A percentile compares a stretch with the other conserved stretches of the same genome.
These are phyloP conservation scores for Tursiops truncatus DNA, from an alignment of 2,113 vertebrate genomes.

Conservation along the genomic window DNA sequence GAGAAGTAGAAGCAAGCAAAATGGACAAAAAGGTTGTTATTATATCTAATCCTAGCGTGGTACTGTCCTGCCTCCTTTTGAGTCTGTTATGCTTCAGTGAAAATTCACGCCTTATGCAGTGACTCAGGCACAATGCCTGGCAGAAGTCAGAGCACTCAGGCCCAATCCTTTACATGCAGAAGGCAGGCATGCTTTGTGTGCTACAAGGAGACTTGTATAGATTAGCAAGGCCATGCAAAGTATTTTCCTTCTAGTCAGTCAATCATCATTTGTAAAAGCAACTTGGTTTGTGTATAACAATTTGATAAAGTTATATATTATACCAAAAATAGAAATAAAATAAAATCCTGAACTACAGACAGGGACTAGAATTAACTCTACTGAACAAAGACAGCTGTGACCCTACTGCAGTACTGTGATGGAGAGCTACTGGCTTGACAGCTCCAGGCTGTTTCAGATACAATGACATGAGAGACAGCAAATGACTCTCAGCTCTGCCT, in stretches of 20 bases:
- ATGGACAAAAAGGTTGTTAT: neutral
- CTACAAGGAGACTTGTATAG: neutral
- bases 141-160: neutral
- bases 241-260: neutral
- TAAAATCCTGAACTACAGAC: constrained; percentile 57
- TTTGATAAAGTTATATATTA: constrained; percentile 80
- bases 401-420: constrained; percentile 40
- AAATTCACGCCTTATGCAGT: neutral
- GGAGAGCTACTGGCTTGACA: constrained; percentile 73
- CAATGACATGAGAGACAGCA: constrained; percentile 63
- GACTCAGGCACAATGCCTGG: neutral
- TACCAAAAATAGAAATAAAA: neutral
- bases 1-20: neutral
- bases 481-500: constrained; percentile 16
- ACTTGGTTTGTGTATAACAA: constrained; percentile 72
- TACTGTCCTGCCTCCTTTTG: neutral
- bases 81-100: neutral
- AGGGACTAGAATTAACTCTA: constrained; percentile 79
- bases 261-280: constrained; percentile 75
- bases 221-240: neutral
- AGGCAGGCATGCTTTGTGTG: neutral
- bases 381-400: constrained; percentile 76
- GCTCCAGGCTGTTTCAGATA: constrained; percentile 53
- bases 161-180: neutral
- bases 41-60: too few relatives aligned